Evolutionary conservation across 2,888 invertebrate species (phyloP).

Genomic region (Chalcosyrphus nemorum): DNA sequence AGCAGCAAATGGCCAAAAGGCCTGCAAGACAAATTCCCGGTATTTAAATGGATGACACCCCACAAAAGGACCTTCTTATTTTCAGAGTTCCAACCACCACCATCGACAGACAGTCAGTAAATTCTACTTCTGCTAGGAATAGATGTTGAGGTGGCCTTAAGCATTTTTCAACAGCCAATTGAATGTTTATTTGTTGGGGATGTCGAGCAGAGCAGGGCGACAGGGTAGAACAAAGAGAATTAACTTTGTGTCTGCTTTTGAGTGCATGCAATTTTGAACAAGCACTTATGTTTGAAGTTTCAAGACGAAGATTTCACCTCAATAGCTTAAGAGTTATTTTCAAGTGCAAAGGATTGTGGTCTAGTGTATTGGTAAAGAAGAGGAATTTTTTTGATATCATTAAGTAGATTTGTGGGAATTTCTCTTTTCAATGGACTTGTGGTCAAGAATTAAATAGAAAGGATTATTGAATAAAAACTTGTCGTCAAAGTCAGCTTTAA

Average conservation of each 20-base stretch:
- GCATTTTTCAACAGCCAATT: conserved; percentile 25
- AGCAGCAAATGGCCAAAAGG: conserved; percentile 6
- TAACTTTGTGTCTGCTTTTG: conserved; percentile 43
- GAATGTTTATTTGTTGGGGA: conserved; percentile 27
- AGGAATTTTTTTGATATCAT: conserved; percentile 6
- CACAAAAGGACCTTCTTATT: conserved; percentile 36
- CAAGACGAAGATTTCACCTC: neutral
- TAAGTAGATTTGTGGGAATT: neutral
- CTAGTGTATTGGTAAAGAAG: neutral
- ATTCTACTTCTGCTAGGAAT: conserved; percentile 2
- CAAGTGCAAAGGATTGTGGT: conserved; percentile 27
- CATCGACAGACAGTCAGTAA: neutral
- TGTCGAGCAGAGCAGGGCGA: neutral
- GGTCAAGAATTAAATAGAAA: neutral
- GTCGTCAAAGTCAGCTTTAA: no score
- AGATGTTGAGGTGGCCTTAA: conserved; percentile 10
- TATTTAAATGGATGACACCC: conserved; percentile 39
- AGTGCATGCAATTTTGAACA: conserved; percentile 4
- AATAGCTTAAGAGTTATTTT: conserved; percentile 23
- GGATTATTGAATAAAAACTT: no score
- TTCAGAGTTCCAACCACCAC: neutral
- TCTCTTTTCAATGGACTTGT: no score
- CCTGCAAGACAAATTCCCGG: conserved; percentile 6
- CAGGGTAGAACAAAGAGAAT: neutral
- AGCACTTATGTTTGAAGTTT: neutral